Percentiles rank a stretch among this genome's conserved stretches.
These are phyloP conservation scores for Gastracanthus pulcherrimus DNA, from an alignment of 2,888 invertebrate genomes.

Conservation along the genomic window DNA sequence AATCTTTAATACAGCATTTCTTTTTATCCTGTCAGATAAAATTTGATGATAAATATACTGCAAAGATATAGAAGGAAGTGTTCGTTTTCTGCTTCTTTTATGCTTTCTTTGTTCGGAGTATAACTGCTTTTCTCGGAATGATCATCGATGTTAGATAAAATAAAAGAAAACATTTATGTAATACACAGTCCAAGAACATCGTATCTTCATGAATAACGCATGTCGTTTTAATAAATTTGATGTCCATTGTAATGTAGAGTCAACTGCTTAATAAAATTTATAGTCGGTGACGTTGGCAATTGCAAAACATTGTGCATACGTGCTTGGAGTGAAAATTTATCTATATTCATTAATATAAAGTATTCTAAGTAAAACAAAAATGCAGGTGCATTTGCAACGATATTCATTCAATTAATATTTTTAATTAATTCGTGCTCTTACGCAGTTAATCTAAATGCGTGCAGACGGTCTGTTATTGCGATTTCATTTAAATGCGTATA, in stretches of 20 bases:
- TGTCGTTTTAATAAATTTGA: background rate
- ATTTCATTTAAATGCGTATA: constrained; percentile 21
- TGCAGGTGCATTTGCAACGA: background rate
- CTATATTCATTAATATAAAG: background rate
- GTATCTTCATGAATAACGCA: background rate
- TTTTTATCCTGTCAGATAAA: no score
- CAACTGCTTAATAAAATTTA: background rate
- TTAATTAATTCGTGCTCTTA: background rate
- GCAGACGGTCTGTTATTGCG: background rate
- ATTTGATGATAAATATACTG: no score
- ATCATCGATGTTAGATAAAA: background rate
- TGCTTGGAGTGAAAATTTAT: background rate
- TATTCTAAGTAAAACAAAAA: background rate
- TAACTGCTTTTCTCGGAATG: background rate
- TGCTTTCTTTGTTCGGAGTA: background rate
- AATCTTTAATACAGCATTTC: no score
- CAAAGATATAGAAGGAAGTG: no score
- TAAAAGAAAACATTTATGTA: background rate
- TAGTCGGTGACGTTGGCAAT: background rate
- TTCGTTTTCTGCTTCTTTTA: no score
- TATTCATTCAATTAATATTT: background rate
- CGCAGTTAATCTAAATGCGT: constrained; percentile 1
- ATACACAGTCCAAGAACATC: background rate
- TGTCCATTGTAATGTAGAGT: background rate
- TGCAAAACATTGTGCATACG: background rate